These are phyloP conservation scores for Mesoligia furuncula DNA, from an alignment of 2,888 invertebrate species.

Conservation along the genomic window DNA sequence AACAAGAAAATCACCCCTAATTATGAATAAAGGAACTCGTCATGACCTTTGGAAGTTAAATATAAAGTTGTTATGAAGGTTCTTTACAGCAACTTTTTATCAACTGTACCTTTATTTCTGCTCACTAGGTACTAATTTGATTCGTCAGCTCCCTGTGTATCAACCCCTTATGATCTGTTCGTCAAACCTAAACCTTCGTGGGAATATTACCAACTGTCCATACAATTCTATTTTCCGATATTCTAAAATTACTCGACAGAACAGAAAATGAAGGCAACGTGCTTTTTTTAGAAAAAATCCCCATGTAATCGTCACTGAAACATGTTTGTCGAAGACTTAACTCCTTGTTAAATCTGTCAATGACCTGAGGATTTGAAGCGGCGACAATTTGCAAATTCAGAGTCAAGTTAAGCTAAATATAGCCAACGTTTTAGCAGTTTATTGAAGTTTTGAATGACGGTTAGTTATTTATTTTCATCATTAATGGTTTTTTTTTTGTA, in stretches of 20 bases:
- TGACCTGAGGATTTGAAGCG: conserved; percentile 44
- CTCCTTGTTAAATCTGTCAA: conserved; percentile 41
- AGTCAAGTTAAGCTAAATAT: conserved; percentile 28
- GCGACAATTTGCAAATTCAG: conserved; percentile 16
- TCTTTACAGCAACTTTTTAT: conserved; percentile 22
- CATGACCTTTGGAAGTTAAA: conserved; percentile 20
- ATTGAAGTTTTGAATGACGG: background rate
- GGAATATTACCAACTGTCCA: conserved; percentile 23
- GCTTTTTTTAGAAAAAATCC: background rate
- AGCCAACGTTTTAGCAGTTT: background rate
- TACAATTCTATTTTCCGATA: conserved; percentile 7
- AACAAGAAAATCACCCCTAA: background rate
- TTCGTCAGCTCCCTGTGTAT: conserved; percentile 3
- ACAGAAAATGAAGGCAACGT: conserved; percentile 1
- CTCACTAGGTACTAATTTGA: conserved; percentile 11
- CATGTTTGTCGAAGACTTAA: conserved; percentile 31
- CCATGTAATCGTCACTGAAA: background rate
- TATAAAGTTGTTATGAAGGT: conserved; percentile 14
- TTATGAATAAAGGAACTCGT: conserved; percentile 1
- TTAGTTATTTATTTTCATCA: background rate
- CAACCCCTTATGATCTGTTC: conserved; percentile 13
- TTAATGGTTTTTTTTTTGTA: background rate
- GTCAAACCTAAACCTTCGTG: conserved; percentile 13
- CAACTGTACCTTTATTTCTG: background rate
- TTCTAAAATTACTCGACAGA: background rate